Conservation (phyloP, 1,140 invertebrate genomes). For the Philopotamus ludificatus region DNA sequence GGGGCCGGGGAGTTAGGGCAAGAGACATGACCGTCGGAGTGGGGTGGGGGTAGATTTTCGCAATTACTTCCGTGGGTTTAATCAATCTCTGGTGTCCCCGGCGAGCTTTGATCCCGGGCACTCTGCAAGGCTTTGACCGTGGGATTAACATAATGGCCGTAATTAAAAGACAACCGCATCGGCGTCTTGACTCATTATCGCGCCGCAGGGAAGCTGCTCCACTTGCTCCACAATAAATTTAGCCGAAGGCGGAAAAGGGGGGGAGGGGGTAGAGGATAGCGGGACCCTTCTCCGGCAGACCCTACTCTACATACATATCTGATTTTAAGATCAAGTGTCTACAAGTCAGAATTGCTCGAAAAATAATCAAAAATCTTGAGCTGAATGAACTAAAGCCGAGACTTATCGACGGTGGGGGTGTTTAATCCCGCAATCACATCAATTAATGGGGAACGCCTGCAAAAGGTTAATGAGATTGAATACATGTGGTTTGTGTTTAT, state of each 20-base stretch:
- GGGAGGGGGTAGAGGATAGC: too few relatives aligned
- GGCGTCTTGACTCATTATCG: slow-evolving; percentile 34
- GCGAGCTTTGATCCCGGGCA: slow-evolving; percentile 14
- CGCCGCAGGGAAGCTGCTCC: slow-evolving; percentile 9
- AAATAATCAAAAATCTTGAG: too few relatives aligned
- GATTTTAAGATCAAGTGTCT: too few relatives aligned
- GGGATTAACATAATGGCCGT: slow-evolving; percentile 39
- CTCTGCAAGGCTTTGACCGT: slow-evolving; percentile 19
- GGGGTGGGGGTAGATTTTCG: slow-evolving; percentile 21
- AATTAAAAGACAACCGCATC: slow-evolving; percentile 36
- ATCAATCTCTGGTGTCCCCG: slow-evolving; percentile 30
- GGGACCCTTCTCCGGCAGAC: too few relatives aligned
- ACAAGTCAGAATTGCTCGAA: too few relatives aligned
- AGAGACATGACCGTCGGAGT: too few relatives aligned
- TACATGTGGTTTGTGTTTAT: slow-evolving; percentile 11
- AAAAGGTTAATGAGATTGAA: not conserved
- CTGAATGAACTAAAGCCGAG: too few relatives aligned
- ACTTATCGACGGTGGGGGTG: too few relatives aligned
- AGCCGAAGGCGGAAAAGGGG: not conserved
- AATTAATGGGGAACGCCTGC: too few relatives aligned
- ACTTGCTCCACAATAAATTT: slow-evolving; percentile 7
- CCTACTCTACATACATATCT: too few relatives aligned
- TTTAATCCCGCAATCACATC: too few relatives aligned
- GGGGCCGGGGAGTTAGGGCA: not conserved
- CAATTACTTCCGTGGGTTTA: slow-evolving; percentile 38